A percentile compares a stretch with the other conserved stretches of the same genome.
Evolutionary conservation across 2,113 vertebrate genomes (phyloP).

Genomic region (Chionomys nivalis): DNA sequence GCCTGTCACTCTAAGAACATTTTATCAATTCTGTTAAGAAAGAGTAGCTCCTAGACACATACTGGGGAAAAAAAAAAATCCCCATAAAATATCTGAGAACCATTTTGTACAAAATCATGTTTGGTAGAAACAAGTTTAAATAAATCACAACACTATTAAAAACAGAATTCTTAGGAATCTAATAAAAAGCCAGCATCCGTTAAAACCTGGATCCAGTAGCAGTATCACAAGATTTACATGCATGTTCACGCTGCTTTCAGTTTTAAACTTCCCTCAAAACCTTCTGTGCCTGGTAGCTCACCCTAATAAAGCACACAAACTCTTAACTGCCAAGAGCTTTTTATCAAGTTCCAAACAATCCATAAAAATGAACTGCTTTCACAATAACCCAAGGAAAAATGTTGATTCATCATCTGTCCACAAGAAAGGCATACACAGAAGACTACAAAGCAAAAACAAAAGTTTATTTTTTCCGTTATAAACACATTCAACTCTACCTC

Average conservation of each 20-base stretch:
- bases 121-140: slow-evolving; percentile 42
- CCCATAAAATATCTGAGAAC: background rate
- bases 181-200: slow-evolving; percentile 44
- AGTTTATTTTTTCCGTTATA: slow-evolving; percentile 31
- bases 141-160: background rate
- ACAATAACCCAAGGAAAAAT: slow-evolving; percentile 55
- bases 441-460: slow-evolving; percentile 51
- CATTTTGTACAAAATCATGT: slow-evolving; percentile 29
- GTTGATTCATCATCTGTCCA: slow-evolving; percentile 21
- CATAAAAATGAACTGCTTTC: slow-evolving; percentile 35
- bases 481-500: slow-evolving; percentile 24
- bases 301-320: slow-evolving; percentile 42
- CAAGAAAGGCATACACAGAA: slow-evolving; percentile 8
- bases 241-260: background rate
- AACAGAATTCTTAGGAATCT: background rate
- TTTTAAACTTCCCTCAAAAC: slow-evolving; percentile 46
- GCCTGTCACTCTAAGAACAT: background rate
- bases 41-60: background rate
- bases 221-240: slow-evolving; percentile 1
- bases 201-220: background rate
- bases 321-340: slow-evolving; percentile 15
- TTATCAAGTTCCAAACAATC: slow-evolving; percentile 67
- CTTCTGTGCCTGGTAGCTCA: background rate
- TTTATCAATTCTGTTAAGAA: background rate
- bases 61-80: background rate